phyloP scores from a whole-genome alignment of 92 coral and sea anemone genomes.

The Palythoa caribaeorum region DNA sequence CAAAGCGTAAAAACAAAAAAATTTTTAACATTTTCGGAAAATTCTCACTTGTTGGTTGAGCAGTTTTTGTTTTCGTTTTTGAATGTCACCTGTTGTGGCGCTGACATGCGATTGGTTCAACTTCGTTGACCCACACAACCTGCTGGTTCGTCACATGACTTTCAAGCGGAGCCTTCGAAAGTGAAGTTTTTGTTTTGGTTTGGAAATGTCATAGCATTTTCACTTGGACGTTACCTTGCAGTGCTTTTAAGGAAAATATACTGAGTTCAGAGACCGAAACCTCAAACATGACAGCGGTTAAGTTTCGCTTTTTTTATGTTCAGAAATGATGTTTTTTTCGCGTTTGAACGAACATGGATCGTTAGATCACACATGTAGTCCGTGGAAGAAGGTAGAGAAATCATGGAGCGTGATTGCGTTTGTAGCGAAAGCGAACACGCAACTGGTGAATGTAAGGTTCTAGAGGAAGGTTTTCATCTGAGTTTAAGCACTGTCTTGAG shows the following conservation, averaged over 20 bases:
- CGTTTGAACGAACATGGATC: constrained; percentile 1
- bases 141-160: constrained; percentile 73
- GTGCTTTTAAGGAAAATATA: background rate
- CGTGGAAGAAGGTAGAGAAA: background rate
- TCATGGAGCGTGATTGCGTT: constrained; percentile 36
- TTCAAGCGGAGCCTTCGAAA: constrained; percentile 30
- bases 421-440: constrained; percentile 22
- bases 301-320: background rate
- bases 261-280: constrained; percentile 20
- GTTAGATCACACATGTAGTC: constrained; percentile 12
- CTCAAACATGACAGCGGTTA: constrained; percentile 4
- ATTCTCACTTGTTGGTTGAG: constrained; percentile 37
- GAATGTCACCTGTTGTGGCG: constrained; percentile 19
- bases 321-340: background rate
- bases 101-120: constrained; percentile 69
- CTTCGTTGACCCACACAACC: constrained; percentile 63
- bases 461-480: background rate
- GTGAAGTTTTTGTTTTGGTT: constrained; percentile 29
- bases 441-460: background rate
- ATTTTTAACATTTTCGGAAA: constrained; percentile 10
- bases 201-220: constrained; percentile 39
- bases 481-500: constrained; percentile 14
- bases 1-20: constrained; percentile 33
- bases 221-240: background rate
- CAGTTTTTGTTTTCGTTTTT: constrained; percentile 26